Conservation (phyloP, 2,888 invertebrate species). For the Cephus spinipes region DNA sequence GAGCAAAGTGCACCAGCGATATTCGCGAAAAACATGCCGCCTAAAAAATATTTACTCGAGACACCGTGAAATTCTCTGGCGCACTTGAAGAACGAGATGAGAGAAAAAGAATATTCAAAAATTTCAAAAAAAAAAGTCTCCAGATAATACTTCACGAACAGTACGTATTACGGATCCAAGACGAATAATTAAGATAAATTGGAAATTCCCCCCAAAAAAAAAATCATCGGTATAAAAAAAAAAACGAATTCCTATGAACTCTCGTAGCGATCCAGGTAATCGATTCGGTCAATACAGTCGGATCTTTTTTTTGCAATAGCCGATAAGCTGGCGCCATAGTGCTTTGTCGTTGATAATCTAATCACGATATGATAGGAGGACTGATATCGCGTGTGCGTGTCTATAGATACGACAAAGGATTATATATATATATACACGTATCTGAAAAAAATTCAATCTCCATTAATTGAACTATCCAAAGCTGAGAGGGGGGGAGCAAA, state of each 20-base stretch:
- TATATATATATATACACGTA: conserved; percentile 26
- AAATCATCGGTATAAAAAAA: no score
- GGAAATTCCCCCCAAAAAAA: background rate
- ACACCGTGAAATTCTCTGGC: background rate
- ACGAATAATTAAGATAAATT: background rate
- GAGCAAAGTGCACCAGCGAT: background rate
- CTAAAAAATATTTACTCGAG: conserved; percentile 51
- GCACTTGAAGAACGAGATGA: background rate
- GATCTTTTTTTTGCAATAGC: conserved; percentile 18
- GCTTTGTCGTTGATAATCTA: conserved; percentile 51
- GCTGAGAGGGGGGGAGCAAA: background rate
- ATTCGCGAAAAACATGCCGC: conserved; percentile 53
- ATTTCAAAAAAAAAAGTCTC: background rate
- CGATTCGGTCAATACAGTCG: conserved; percentile 2
- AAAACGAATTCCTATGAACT: background rate
- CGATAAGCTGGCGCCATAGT: conserved; percentile 52
- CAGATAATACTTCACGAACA: background rate
- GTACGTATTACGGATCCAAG: background rate
- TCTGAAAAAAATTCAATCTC: background rate
- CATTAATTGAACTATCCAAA: conserved; percentile 12
- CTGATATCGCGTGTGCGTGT: conserved; percentile 22
- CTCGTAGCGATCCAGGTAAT: background rate
- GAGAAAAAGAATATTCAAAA: background rate
- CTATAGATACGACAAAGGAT: conserved; percentile 23
- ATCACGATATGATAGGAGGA: conserved; percentile 50